phyloP scores from a whole-genome alignment of 2,113 vertebrate species.

The Caranx ignobilis region DNA sequence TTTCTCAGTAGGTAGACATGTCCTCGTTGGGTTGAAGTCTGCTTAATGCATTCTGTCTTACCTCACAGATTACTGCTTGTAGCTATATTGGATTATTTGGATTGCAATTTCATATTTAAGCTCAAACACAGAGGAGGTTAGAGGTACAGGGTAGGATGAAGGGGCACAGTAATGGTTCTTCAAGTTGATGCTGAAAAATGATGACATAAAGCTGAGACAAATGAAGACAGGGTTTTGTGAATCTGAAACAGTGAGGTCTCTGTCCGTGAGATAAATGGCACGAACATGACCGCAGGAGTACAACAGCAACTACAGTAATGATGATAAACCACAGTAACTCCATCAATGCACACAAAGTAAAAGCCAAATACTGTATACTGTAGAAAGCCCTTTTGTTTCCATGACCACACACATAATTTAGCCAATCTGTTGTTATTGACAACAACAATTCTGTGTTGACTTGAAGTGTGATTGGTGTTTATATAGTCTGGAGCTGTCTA shows the following conservation, averaged over 20 bases:
- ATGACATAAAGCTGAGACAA: not conserved
- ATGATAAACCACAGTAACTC: not conserved
- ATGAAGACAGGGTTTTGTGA: not conserved
- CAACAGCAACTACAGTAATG: not conserved
- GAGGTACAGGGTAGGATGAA: not conserved
- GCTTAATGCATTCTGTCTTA: not conserved
- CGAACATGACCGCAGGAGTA: not conserved
- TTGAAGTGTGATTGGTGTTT: not conserved
- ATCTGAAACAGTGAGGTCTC: accelerated
- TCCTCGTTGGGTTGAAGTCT: not conserved
- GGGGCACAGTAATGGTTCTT: not conserved
- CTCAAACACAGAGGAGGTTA: not conserved
- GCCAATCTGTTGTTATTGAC: not conserved
- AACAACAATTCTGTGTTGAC: not conserved
- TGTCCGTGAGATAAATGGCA: not conserved
- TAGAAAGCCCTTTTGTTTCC: not conserved
- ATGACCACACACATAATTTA: not conserved
- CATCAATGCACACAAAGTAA: not conserved
- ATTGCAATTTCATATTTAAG: constrained; percentile 14
- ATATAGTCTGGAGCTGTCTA: not conserved
- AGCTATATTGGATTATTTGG: constrained; percentile 17
- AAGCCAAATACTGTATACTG: not conserved
- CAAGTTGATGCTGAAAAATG: not conserved
- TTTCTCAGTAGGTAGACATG: not conserved
- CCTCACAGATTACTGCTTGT: constrained; percentile 37